Base-by-base conservation (phyloP, 2,797 vertebrate genomes). In the Poecilia picta region DNA sequence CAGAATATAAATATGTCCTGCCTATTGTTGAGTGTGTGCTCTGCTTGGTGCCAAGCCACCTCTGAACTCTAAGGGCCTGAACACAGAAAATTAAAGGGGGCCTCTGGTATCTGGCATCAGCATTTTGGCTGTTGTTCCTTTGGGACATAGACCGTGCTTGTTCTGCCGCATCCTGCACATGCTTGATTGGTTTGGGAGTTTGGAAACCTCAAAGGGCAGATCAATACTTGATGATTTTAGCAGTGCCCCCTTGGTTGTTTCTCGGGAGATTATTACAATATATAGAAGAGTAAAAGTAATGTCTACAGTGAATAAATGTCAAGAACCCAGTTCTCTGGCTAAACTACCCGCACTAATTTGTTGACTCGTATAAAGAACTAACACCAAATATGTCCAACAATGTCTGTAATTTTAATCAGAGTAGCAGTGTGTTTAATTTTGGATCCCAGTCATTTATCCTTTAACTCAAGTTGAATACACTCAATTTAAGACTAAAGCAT, bases 151-250 rank as follows among this genome's bases (percentile, higher is more conserved):
- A 31, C 25, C 12, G 12, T 62, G 68, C 31, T 81, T 62, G 41
- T 75, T 46, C 23, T 74, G 78, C 49, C 49, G 5, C 78, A 75
- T 75, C 49, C 41, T 66, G 59, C 36, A 72, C 77, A 78, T 47
- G 51, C 55, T 73, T 72, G 18, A 55, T 47, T 20, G 43, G 49
- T 72, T 76, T 72, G 73, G 51, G 74, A 23, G 47, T 41, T 53
- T 79, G 47, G 78, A 47, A 70, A 33, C 43, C 41, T 41, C 28
- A 49, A 10, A 74, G 72, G 72, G n/a, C 18, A 53, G 49, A 64
- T 57, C 47, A 74, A 31, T 46, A 51, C 23, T 4, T 57, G 23
- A 39, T 70, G 64, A 33, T 75, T 28, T 55, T 68, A 55, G 39
- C 28, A 13, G 28, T 7, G 18, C 28, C 55, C 31, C 8, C 13